Evolutionary conservation across 1,140 invertebrate genomes (phyloP).

Genomic region (Ooceraea biroi): DNA sequence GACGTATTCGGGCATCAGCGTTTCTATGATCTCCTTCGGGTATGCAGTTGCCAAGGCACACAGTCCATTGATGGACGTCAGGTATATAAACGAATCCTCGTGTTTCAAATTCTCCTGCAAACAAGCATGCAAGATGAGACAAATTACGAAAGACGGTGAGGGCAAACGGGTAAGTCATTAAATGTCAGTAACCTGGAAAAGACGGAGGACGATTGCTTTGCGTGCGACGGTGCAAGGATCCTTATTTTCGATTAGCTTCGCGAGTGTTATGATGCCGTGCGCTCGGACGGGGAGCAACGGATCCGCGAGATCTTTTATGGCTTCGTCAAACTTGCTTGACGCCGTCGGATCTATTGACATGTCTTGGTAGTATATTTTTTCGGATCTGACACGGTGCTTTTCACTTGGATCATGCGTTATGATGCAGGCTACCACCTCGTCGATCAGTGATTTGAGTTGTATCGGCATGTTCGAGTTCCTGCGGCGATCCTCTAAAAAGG

Average conservation of each 20-base stretch:
- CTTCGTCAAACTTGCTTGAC: slow-evolving; percentile 87
- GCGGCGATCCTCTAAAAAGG: slow-evolving; percentile 81
- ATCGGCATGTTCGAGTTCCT: slow-evolving; percentile 59
- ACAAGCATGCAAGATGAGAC: background rate
- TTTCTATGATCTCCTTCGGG: slow-evolving; percentile 90
- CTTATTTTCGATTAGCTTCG: slow-evolving; percentile 90
- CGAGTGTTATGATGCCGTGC: slow-evolving; percentile 92
- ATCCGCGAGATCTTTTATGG: slow-evolving; percentile 90
- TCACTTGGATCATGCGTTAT: slow-evolving; percentile 81
- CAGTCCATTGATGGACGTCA: slow-evolving; percentile 92
- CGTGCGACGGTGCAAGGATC: slow-evolving; percentile 89
- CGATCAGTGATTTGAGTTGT: slow-evolving; percentile 77
- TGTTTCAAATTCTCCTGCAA: slow-evolving; percentile 91
- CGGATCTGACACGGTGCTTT: slow-evolving; percentile 52
- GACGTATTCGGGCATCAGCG: slow-evolving; percentile 88
- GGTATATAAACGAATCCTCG: slow-evolving; percentile 94
- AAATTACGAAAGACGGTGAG: background rate
- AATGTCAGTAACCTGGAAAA: slow-evolving; percentile 88
- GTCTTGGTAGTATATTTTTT: slow-evolving; percentile 76
- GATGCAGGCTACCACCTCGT: slow-evolving; percentile 85
- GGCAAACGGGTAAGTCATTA: background rate
- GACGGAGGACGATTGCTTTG: slow-evolving; percentile 89
- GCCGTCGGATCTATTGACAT: slow-evolving; percentile 74
- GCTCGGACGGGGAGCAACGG: slow-evolving; percentile 92
- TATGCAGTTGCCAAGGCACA: slow-evolving; percentile 88